These are phyloP conservation scores for Cnemophilus loriae DNA, from an alignment of 2,113 vertebrate species.

Conservation along the genomic window DNA sequence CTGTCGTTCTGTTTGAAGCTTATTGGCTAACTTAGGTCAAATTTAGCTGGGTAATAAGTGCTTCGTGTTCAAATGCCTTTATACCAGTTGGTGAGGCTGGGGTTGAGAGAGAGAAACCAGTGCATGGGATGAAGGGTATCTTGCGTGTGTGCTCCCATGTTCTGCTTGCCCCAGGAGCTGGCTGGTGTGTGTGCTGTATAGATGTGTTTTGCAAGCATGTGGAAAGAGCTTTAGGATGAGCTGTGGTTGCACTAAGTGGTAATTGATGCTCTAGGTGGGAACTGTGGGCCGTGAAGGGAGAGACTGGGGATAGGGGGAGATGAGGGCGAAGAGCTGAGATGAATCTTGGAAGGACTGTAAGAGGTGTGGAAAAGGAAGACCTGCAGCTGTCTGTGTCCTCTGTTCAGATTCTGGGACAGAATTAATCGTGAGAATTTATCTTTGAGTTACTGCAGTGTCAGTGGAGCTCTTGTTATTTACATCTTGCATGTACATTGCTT, in stretches of 20 bases:
- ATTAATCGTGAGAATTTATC: neutral
- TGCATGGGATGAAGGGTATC: neutral
- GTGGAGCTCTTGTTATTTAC: neutral
- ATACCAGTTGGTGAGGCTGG: neutral
- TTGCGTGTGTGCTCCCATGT: neutral
- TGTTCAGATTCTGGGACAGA: neutral
- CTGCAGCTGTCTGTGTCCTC: neutral
- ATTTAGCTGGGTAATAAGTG: neutral
- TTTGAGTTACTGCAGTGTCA: neutral
- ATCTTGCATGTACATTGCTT: neutral
- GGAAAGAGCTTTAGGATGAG: neutral
- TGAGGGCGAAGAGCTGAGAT: neutral
- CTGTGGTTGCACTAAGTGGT: neutral
- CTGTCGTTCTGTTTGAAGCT: neutral
- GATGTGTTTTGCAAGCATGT: neutral
- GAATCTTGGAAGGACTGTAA: neutral
- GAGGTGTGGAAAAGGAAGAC: neutral
- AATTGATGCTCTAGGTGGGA: neutral
- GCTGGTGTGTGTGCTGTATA: neutral
- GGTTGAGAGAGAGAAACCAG: neutral
- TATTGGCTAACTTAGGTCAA: neutral
- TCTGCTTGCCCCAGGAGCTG: neutral
- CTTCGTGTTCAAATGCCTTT: neutral
- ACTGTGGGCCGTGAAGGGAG: neutral
- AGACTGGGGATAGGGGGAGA: neutral